Percentiles rank a stretch among this genome's conserved stretches.
Conservation (phyloP, 2,113 vertebrate genomes). For the Corvus hawaiiensis region DNA sequence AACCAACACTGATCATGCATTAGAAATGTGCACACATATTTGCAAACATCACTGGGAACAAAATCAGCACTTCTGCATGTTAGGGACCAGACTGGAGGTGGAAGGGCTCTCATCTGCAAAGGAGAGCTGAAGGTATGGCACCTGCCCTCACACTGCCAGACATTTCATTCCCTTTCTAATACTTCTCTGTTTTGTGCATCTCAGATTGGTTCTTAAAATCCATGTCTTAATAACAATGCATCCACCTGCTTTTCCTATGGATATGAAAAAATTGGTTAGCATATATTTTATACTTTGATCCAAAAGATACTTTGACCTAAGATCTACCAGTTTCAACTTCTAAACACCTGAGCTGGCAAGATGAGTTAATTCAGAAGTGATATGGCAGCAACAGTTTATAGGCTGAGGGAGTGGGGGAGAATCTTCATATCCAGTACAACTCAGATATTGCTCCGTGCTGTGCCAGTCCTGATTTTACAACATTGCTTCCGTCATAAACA, state of each 20-base stretch:
- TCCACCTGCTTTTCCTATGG: not conserved
- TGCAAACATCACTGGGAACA: not conserved
- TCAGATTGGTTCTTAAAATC: not conserved
- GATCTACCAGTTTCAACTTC: not conserved
- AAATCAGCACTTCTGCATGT: not conserved
- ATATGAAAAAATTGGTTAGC: not conserved
- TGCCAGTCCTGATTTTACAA: not conserved
- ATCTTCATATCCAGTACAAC: not conserved
- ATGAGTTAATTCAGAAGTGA: not conserved
- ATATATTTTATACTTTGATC: not conserved
- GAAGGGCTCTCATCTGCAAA: not conserved
- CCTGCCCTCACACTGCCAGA: not conserved
- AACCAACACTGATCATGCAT: fast-evolving
- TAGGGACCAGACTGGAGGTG: not conserved
- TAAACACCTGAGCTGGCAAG: not conserved
- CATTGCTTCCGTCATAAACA: not conserved
- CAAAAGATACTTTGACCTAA: not conserved
- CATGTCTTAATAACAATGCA: not conserved
- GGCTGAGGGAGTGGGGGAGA: not conserved
- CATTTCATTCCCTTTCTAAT: not conserved
- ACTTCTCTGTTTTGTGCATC: not conserved
- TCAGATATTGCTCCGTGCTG: not conserved
- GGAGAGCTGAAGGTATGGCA: not conserved
- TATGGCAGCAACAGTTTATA: not conserved
- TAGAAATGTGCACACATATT: fast-evolving